Conservation (phyloP, 1,140 invertebrate species). For the Probaryconus sp. region DNA sequence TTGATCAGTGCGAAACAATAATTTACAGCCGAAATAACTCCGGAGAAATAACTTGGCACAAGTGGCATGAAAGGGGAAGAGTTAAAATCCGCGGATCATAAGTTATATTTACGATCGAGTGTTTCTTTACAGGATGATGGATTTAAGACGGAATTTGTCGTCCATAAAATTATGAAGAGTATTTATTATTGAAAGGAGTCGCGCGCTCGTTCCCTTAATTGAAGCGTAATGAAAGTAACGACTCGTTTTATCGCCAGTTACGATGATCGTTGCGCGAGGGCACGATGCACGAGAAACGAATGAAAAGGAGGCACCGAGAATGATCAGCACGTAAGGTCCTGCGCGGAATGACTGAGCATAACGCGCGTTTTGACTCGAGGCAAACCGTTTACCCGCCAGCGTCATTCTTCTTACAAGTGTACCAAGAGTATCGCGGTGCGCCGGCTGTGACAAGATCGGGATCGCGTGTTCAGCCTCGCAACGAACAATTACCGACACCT, state of each 20-base stretch:
- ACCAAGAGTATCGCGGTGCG: slow-evolving; percentile 11
- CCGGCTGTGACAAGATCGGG: slow-evolving; percentile 22
- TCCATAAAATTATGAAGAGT: neutral
- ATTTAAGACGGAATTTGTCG: neutral
- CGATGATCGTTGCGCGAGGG: neutral
- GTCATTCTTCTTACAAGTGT: slow-evolving; percentile 52
- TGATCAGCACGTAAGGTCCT: slow-evolving; percentile 51
- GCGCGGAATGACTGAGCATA: slow-evolving; percentile 57
- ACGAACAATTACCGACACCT: slow-evolving; percentile 43
- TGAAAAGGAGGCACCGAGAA: neutral
- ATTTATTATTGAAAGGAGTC: neutral
- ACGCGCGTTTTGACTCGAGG: slow-evolving; percentile 28
- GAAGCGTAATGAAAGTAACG: slow-evolving; percentile 3
- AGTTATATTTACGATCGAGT: too few relatives aligned
- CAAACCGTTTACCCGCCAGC: slow-evolving; percentile 41
- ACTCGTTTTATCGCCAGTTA: slow-evolving; percentile 16
- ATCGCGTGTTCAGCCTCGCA: slow-evolving; percentile 19
- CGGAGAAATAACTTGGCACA: too few relatives aligned
- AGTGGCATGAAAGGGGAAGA: too few relatives aligned
- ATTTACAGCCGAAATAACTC: too few relatives aligned
- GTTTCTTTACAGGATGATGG: too few relatives aligned
- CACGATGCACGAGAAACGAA: slow-evolving; percentile 1
- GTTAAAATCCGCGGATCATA: too few relatives aligned
- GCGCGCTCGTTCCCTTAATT: neutral
- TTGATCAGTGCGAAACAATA: too few relatives aligned